These are phyloP conservation scores for Chrysocyon brachyurus DNA, from an alignment of 2,797 vertebrate species.

Conservation along the genomic window DNA sequence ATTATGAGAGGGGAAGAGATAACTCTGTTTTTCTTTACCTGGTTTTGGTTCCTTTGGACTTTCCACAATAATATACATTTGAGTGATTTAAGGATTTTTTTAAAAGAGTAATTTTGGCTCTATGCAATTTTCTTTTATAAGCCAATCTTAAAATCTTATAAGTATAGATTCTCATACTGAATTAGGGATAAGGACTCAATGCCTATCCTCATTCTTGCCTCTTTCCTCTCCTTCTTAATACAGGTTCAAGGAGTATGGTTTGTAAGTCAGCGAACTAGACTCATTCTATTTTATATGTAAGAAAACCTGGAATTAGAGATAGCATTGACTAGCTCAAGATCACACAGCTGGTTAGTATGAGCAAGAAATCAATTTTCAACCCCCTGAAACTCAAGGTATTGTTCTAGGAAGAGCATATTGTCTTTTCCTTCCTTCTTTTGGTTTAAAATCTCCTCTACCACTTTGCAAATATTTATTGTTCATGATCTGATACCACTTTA, in stretches of 20 bases:
- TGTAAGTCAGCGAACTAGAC: neutral
- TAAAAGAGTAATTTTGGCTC: constrained; percentile 14
- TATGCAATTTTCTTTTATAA: constrained; percentile 30
- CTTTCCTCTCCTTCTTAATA: neutral
- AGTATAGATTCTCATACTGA: neutral
- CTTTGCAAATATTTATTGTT: constrained; percentile 72
- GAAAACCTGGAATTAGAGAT: constrained; percentile 22
- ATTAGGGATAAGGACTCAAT: neutral
- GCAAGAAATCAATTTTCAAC: neutral
- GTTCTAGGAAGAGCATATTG: constrained; percentile 26
- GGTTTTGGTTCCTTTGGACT: neutral
- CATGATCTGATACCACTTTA: constrained; percentile 60
- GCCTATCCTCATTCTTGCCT: neutral
- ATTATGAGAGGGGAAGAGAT: neutral
- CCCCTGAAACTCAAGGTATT: neutral
- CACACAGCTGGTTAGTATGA: neutral
- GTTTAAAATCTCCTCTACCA: constrained; percentile 64
- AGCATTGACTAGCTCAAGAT: neutral
- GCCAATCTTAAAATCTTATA: neutral
- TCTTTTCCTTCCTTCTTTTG: neutral
- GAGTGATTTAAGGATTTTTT: neutral
- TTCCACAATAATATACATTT: neutral
- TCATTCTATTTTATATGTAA: neutral
- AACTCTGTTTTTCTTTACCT: neutral
- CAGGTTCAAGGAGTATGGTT: neutral